Conservation (phyloP, 2,797 vertebrate species). For the Tolypeutes matacus region DNA sequence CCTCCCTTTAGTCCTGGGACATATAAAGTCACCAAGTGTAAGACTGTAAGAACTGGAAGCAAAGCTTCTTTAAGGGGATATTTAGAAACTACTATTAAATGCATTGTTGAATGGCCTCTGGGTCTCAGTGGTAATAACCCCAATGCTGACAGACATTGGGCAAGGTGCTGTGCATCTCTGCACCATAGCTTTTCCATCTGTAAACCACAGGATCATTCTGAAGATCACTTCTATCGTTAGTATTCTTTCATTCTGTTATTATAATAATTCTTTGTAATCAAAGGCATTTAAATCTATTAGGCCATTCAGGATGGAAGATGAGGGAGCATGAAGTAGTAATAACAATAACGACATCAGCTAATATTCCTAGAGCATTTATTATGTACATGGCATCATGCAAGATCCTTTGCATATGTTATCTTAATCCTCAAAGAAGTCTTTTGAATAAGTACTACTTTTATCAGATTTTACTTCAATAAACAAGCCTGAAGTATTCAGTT, state of each 20-base stretch:
- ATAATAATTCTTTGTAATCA: not conserved
- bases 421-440: not conserved
- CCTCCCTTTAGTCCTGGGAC: not conserved
- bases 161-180: not conserved
- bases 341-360: conserved; percentile 1
- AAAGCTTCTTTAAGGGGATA: not conserved
- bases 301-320: not conserved
- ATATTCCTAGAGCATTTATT: not conserved
- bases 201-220: not conserved
- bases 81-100: not conserved
- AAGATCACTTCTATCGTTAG: not conserved
- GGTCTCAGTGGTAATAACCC: not conserved
- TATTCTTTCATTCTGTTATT: conserved; percentile 8
- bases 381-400: not conserved
- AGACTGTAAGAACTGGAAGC: not conserved
- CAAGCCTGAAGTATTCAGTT: not conserved
- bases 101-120: not conserved
- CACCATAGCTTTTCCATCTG: not conserved
- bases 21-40: not conserved
- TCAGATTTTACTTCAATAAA: not conserved
- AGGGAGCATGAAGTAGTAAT: not conserved
- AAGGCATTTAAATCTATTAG: not conserved
- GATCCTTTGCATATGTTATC: not conserved
- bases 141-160: not conserved
- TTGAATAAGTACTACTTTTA: conserved; percentile 1